These are phyloP conservation scores for Planococcus citri DNA, from an alignment of 1,140 invertebrate species.

Conservation along the genomic window DNA sequence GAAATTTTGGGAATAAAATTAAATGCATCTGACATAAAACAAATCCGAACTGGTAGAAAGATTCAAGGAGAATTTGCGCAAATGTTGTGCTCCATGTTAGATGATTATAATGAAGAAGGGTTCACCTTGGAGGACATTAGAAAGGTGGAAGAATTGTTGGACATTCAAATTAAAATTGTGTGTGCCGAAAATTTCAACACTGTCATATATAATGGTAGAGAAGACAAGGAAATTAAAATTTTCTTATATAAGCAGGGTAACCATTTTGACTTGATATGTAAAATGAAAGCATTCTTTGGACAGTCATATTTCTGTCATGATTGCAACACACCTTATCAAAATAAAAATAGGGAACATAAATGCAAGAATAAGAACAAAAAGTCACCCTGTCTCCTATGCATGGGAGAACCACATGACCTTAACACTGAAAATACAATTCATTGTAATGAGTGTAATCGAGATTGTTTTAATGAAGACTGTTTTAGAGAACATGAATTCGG, in stretches of 20 bases:
- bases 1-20: constrained; percentile 8
- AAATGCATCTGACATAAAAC: not conserved
- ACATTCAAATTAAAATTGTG: constrained; percentile 18
- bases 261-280: not conserved
- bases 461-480: constrained; percentile 21
- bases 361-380: not conserved
- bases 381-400: not conserved
- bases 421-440: not conserved
- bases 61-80: constrained; percentile 11
- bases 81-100: constrained; percentile 1
- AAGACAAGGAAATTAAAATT: constrained; percentile 11
- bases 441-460: not conserved
- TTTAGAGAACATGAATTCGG: not conserved
- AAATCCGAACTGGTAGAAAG: constrained; percentile 14
- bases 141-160: constrained; percentile 20
- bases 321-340: constrained; percentile 5
- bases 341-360: constrained; percentile 2
- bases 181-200: constrained; percentile 20
- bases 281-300: constrained; percentile 3
- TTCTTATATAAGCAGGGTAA: constrained; percentile 16
- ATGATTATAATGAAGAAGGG: constrained; percentile 9
- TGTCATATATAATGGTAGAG: constrained; percentile 16
- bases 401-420: not conserved
- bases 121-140: constrained; percentile 18
- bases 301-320: not conserved